Percentiles rank a stretch among this genome's conserved stretches.
Conservation (phyloP, 2,797 vertebrate genomes). For the Tokudaia muenninki region DNA sequence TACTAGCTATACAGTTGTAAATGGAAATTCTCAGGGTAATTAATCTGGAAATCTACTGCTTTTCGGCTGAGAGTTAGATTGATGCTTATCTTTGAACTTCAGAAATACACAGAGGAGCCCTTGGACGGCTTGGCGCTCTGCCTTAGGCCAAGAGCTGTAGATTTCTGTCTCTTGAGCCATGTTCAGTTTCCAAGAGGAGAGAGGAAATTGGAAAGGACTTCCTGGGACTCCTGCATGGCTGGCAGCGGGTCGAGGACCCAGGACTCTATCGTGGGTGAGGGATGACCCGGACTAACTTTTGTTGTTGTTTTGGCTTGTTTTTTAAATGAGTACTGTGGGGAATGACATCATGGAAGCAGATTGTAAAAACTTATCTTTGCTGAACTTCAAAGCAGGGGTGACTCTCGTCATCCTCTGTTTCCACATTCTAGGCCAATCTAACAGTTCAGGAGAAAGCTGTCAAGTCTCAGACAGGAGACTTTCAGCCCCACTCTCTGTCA, state of each 20-base stretch:
- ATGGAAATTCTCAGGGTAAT: conserved; percentile 58
- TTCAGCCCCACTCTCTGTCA: background rate
- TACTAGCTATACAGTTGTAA: conserved; percentile 53
- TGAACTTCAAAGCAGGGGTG: background rate
- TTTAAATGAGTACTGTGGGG: background rate
- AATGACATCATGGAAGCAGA: background rate
- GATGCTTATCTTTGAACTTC: conserved; percentile 61
- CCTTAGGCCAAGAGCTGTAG: conserved; percentile 54
- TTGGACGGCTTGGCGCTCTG: conserved; percentile 36
- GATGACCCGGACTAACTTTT: background rate
- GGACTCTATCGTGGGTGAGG: background rate
- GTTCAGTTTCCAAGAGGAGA: conserved; percentile 50
- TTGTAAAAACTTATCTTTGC: conserved; percentile 18
- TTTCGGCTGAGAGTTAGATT: background rate
- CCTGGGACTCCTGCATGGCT: background rate
- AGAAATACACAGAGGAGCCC: background rate
- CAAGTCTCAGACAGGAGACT: background rate
- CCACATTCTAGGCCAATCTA: background rate
- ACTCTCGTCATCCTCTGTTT: background rate
- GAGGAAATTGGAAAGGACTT: conserved; percentile 48
- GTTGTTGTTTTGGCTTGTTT: background rate
- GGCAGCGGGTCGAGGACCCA: conserved; percentile 6
- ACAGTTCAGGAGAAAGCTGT: background rate
- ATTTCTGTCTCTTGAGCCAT: conserved; percentile 55
- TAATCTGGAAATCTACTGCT: conserved; percentile 37